Base-by-base conservation (phyloP, 2,888 invertebrate species). In the Eupithecia centaureata region DNA sequence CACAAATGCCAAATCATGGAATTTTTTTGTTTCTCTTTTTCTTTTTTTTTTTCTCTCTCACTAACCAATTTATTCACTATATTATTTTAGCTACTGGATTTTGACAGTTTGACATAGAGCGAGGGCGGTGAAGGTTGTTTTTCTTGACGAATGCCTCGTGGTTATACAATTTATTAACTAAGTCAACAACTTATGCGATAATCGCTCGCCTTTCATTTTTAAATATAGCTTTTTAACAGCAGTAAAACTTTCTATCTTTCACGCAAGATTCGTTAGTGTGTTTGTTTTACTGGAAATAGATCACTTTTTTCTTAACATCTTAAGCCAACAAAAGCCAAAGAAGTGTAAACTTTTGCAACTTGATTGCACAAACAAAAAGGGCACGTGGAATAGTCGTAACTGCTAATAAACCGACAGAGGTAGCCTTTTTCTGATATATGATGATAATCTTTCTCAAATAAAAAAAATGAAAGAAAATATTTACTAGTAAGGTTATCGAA, bases 111-210 rank as follows among this genome's bases (percentile, higher is more conserved):
- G 25, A 52, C 25, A 52, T 27, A 52, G 52, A 52, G 13, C 25
- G 27, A 15, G 25, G 52, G 52, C 27, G 15, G 27, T 27, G 52
- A 27, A 52, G 13, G 52, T 52, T 7, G 27, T 52, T 52, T 51
- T 5, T 52, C 52, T 52, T 27, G 52, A 52, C 25, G 42, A 47
- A 60, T 60, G 54, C 63, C 15, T 52, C 58, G 28, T 52, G 56
- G 51, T 72, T 74, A 51, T 66, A 67, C 64, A 74, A 74, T 67
- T 58, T 60, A 38, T 65, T 63, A 70, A 70, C 63, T 62, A 62
- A 33, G 52, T 54, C 42, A 59, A 67, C 47, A 59, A 66, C 62
- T 63, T 70, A 63, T 54, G 60, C 51, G 52, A 52, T 52, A 27
- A 52, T 52, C 15, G 27, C 27, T 52, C 27, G 27, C 25, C 52